Percentiles rank a stretch among this genome's conserved stretches.
Conservation (phyloP, 2,113 vertebrate genomes). For the Montifringilla adamsi region DNA sequence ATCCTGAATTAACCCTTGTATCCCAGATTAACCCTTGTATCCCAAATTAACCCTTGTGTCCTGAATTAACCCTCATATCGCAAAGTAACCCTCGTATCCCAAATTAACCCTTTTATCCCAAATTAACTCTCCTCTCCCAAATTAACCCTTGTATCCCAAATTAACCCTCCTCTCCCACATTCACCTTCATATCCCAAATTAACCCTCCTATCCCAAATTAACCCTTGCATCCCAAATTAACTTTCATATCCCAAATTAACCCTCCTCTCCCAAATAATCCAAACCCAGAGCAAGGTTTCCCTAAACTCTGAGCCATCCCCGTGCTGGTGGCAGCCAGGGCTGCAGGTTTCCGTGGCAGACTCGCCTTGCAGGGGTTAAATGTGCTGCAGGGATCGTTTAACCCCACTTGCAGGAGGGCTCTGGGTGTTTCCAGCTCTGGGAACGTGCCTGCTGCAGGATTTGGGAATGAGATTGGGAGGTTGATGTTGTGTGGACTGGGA, state of each 20-base stretch:
- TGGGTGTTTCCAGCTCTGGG: background rate
- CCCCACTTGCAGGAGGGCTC: background rate
- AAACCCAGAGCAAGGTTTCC: background rate
- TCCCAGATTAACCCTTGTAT: background rate
- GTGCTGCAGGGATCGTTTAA: background rate
- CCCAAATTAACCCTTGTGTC: background rate
- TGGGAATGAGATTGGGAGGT: background rate
- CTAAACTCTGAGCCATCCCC: background rate
- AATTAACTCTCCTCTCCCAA: too few relatives aligned
- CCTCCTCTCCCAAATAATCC: accelerated
- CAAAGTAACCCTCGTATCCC: too few relatives aligned
- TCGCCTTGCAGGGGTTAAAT: background rate
- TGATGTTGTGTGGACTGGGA: background rate
- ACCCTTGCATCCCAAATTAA: too few relatives aligned
- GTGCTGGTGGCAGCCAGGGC: background rate
- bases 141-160: too few relatives aligned
- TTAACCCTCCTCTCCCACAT: background rate
- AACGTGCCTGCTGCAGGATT: background rate
- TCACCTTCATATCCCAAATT: background rate
- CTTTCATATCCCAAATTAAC: accelerated
- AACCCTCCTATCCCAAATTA: background rate
- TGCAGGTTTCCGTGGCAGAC: background rate
- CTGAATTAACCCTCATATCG: background rate
- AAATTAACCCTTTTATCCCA: too few relatives aligned
- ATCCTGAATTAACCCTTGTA: background rate